phyloP scores from a whole-genome alignment of 1,140 invertebrate genomes.

The Tetramorium simillimum region DNA sequence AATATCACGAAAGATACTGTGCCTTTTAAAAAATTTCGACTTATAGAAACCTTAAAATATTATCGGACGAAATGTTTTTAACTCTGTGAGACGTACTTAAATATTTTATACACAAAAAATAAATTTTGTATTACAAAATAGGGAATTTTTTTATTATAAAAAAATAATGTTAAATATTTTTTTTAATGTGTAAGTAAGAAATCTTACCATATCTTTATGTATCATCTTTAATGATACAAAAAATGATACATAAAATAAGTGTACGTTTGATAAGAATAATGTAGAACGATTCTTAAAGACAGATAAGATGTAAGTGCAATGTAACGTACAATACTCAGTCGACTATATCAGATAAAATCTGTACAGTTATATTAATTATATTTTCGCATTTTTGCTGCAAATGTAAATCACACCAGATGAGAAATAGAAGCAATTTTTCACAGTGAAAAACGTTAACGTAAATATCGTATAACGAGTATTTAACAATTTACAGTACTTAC shows the following conservation, averaged over 20 bases:
- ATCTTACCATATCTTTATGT: slow-evolving; percentile 1
- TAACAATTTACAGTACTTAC: slow-evolving; percentile 24
- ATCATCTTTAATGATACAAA: neutral
- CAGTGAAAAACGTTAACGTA: slow-evolving; percentile 11
- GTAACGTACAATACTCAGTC: slow-evolving; percentile 32
- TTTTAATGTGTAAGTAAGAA: slow-evolving; percentile 11
- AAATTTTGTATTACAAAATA: slow-evolving; percentile 42
- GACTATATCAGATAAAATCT: neutral
- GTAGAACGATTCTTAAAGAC: neutral
- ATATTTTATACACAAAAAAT: neutral
- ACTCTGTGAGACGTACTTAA: neutral
- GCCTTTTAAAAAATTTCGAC: neutral
- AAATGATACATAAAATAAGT: neutral
- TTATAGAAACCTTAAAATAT: neutral
- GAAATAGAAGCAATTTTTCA: neutral
- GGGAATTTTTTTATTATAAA: slow-evolving; percentile 15
- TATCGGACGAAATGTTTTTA: neutral
- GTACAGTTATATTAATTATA: slow-evolving; percentile 20
- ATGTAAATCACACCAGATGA: neutral
- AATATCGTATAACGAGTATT: slow-evolving; percentile 10
- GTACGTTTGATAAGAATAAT: slow-evolving; percentile 1
- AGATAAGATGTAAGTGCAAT: slow-evolving; percentile 42
- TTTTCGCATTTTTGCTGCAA: neutral
- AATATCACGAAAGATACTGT: neutral
- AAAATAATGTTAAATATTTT: neutral